phyloP scores from a whole-genome alignment of 2,888 invertebrate genomes.

The Meandrusa payeni region DNA sequence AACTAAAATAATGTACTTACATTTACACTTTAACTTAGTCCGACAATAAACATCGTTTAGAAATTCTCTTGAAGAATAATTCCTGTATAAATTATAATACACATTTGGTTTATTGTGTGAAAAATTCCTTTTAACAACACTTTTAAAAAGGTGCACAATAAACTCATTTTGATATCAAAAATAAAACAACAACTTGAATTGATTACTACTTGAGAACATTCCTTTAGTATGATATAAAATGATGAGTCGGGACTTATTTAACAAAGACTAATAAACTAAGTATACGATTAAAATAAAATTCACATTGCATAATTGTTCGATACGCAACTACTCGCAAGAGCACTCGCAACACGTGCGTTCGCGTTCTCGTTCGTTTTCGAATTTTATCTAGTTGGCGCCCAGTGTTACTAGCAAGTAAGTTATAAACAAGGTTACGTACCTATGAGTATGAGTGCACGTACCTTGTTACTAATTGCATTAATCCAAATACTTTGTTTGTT shows the following conservation, averaged over 20 bases:
- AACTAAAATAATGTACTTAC: conserved; percentile 72
- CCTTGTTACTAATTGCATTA: no score
- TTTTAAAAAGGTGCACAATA: conserved; percentile 40
- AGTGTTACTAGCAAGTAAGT: conserved; percentile 5
- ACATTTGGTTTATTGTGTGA: conserved; percentile 38
- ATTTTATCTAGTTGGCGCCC: conserved; percentile 4
- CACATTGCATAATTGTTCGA: conserved; percentile 28
- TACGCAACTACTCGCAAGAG: conserved; percentile 6
- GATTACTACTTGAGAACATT: conserved; percentile 2
- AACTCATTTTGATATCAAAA: conserved; percentile 36
- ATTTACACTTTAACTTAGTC: conserved; percentile 86
- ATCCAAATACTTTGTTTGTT: no score
- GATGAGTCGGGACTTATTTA: conserved; percentile 1
- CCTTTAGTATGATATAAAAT: neutral
- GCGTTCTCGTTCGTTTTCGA: conserved; percentile 16
- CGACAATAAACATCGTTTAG: conserved; percentile 83
- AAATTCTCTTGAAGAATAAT: conserved; percentile 64
- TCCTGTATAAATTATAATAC: conserved; percentile 34
- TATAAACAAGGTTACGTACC: neutral
- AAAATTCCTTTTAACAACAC: conserved; percentile 46
- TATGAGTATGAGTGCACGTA: no score
- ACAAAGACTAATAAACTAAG: conserved; percentile 19
- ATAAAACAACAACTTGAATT: neutral
- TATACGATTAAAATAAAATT: conserved; percentile 17
- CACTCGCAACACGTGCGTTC: conserved; percentile 18